A percentile compares a stretch with the other conserved stretches of the same genome.
phyloP scores from a whole-genome alignment of 2,113 vertebrate genomes.

The Oreotrochilus melanogaster region DNA sequence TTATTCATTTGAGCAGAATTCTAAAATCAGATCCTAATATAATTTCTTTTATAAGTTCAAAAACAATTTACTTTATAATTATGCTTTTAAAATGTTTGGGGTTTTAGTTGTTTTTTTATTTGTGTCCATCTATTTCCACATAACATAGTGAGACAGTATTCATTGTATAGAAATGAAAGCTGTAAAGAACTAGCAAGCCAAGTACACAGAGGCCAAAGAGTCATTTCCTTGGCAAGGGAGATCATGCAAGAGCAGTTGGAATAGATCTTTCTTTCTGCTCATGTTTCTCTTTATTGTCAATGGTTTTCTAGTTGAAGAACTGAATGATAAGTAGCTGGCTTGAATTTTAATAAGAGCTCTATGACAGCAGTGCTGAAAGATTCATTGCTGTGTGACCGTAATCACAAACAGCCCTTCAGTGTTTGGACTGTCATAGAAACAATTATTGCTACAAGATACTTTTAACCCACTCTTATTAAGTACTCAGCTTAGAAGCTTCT shows the following conservation, averaged over 20 bases:
- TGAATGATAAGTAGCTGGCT: conserved; percentile 38
- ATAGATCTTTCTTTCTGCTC: conserved; percentile 32
- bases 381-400: neutral
- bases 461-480: neutral
- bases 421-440: neutral
- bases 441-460: conserved; percentile 4
- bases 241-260: conserved; percentile 25
- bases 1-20: neutral
- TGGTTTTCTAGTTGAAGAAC: neutral
- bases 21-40: neutral
- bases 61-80: neutral
- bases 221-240: conserved; percentile 29
- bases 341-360: conserved; percentile 53
- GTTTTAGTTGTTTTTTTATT: neutral
- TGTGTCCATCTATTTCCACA: neutral
- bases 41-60: neutral
- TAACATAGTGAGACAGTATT: conserved; percentile 19
- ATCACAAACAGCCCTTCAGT: neutral
- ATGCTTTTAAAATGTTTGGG: no score
- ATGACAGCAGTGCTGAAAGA: neutral
- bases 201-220: conserved; percentile 32
- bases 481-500: neutral
- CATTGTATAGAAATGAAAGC: conserved; percentile 20
- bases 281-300: conserved; percentile 45
- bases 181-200: conserved; percentile 35